These are phyloP conservation scores for Spatulosminthurus flaviceps DNA, from an alignment of 2,888 invertebrate genomes.

Conservation along the genomic window DNA sequence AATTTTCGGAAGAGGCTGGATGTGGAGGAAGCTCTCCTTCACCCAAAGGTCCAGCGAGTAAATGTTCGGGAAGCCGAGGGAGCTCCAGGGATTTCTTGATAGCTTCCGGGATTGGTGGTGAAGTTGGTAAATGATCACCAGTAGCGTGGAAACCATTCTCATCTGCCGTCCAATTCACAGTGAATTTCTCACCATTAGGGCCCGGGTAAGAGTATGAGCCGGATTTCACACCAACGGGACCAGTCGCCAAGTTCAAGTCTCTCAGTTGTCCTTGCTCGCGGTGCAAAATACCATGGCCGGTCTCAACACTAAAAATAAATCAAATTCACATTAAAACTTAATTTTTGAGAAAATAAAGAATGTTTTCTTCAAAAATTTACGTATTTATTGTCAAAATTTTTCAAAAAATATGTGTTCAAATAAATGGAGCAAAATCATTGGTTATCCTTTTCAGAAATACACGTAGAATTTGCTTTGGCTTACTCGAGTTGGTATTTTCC, in stretches of 20 bases:
- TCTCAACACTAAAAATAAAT: constrained; percentile 38
- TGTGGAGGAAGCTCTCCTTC: constrained; percentile 3
- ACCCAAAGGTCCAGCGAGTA: constrained; percentile 11
- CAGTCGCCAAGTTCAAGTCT: constrained; percentile 37
- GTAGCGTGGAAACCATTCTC: constrained; percentile 51
- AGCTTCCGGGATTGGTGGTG: constrained; percentile 53
- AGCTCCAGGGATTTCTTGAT: constrained; percentile 43
- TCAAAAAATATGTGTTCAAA: too few species aligned
- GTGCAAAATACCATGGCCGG: constrained; percentile 43
- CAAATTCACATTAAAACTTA: constrained; percentile 4
- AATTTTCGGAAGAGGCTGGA: background rate
- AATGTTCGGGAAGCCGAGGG: constrained; percentile 43
- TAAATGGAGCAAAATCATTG: background rate
- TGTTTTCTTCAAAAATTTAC: too few species aligned
- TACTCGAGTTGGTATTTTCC: constrained; percentile 58
- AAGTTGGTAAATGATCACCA: constrained; percentile 52
- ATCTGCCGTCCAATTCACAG: constrained; percentile 50
- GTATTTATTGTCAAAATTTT: too few species aligned
- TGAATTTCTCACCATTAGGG: constrained; percentile 48
- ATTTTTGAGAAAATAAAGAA: background rate
- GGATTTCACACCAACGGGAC: constrained; percentile 48
- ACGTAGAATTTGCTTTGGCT: constrained; percentile 22
- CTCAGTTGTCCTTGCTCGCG: constrained; percentile 46
- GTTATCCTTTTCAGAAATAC: background rate
- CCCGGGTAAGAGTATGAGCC: constrained; percentile 51